A percentile compares a stretch with the other conserved stretches of the same genome.
These are phyloP conservation scores for Rhynchomys soricoides DNA, from an alignment of 2,113 vertebrate genomes.

Conservation along the genomic window DNA sequence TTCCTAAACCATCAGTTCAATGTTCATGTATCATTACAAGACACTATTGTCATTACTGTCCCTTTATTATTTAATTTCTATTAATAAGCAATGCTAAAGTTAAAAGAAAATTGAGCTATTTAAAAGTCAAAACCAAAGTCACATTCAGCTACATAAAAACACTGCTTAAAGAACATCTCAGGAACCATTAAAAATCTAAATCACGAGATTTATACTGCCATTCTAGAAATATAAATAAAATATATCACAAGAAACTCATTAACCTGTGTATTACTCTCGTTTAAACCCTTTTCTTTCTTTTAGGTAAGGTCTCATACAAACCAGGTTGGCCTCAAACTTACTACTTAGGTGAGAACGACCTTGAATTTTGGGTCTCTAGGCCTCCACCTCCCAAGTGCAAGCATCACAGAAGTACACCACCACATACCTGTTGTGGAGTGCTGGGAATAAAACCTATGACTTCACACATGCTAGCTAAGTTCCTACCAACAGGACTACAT, in stretches of 20 bases:
- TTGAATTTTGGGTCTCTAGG: neutral
- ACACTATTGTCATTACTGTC: neutral
- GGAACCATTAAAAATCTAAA: slow-evolving; percentile 46
- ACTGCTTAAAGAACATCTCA: slow-evolving; percentile 21
- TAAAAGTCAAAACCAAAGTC: neutral
- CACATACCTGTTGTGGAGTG: neutral
- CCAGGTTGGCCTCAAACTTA: neutral
- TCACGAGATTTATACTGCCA: neutral
- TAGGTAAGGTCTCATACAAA: neutral
- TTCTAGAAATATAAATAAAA: slow-evolving; percentile 35
- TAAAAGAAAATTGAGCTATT: neutral
- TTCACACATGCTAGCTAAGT: neutral
- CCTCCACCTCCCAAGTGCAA: neutral
- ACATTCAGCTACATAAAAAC: neutral
- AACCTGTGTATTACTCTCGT: neutral
- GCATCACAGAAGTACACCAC: neutral
- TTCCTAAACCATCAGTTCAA: neutral
- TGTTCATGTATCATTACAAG: slow-evolving; percentile 1
- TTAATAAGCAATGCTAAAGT: slow-evolving; percentile 36
- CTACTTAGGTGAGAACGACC: neutral
- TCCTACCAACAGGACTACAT: neutral
- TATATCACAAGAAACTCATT: slow-evolving; percentile 37
- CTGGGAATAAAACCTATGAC: neutral
- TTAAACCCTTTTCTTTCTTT: neutral
- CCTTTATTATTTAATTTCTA: slow-evolving; percentile 54